Evolutionary conservation across 2,113 vertebrate species (phyloP).

Genomic region (Tragulus kanchil): DNA sequence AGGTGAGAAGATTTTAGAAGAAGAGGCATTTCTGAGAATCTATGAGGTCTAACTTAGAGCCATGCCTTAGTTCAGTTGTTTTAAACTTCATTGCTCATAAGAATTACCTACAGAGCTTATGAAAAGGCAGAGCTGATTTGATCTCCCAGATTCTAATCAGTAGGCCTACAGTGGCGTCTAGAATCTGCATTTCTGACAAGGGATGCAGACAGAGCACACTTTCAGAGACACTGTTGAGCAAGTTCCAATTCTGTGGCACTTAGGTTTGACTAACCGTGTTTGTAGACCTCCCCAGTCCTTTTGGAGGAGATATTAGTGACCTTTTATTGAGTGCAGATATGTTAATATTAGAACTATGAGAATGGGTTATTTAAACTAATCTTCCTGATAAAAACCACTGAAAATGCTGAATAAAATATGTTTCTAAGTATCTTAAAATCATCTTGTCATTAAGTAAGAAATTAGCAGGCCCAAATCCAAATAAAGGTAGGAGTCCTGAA

Average conservation of each 20-base stretch:
- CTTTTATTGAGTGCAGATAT: neutral
- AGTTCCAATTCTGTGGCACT: neutral
- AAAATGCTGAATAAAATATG: neutral
- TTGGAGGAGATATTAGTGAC: neutral
- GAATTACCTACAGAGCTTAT: constrained; percentile 50
- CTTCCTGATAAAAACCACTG: constrained; percentile 4
- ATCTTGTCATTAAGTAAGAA: constrained; percentile 26
- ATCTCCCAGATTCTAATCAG: neutral
- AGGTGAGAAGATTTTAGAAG: constrained; percentile 61
- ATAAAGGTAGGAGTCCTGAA: neutral
- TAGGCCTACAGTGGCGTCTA: neutral
- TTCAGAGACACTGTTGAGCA: neutral
- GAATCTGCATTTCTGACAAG: constrained; percentile 30
- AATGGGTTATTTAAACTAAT: constrained; percentile 7
- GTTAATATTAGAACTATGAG: neutral
- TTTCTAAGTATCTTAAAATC: neutral
- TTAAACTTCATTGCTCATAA: neutral
- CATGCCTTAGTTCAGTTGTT: constrained; percentile 11
- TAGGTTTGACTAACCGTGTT: neutral
- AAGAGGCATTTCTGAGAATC: constrained; percentile 60
- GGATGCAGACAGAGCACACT: neutral
- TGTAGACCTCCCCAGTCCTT: neutral
- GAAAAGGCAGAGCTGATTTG: constrained; percentile 35
- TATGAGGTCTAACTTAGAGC: constrained; percentile 51
- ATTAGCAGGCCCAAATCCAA: constrained; percentile 8